Percentiles rank a stretch among this genome's conserved stretches.
Conservation (phyloP, 2,113 vertebrate species). For the Eleginops maclovinus region DNA sequence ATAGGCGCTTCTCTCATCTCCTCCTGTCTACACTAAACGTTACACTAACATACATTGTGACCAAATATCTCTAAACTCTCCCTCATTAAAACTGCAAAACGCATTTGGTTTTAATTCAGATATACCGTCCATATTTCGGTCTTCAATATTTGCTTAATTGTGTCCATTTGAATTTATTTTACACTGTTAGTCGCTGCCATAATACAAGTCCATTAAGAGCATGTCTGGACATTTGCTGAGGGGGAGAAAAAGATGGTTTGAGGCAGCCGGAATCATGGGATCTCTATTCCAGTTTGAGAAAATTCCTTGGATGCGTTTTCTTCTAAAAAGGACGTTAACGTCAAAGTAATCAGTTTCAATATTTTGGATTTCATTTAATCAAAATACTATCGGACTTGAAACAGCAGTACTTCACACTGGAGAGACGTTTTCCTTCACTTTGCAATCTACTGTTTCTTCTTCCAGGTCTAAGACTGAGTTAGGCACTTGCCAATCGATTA, state of each 20-base stretch:
- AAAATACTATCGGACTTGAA: constrained; percentile 39
- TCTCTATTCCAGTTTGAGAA: constrained; percentile 50
- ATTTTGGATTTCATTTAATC: constrained; percentile 59
- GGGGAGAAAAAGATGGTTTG: constrained; percentile 4
- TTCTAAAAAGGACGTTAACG: constrained; percentile 58
- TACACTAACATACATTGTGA: too few species aligned
- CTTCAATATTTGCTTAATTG: too few species aligned
- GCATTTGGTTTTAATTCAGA: too few species aligned
- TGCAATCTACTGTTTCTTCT: constrained; percentile 18
- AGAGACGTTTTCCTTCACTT: not conserved
- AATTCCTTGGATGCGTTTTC: constrained; percentile 62
- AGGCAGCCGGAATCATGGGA: constrained; percentile 10
- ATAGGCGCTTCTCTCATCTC: not conserved
- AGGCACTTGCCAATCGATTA: constrained; percentile 7
- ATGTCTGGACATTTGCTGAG: constrained; percentile 14
- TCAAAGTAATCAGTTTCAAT: constrained; percentile 53
- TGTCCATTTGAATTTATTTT: too few species aligned
- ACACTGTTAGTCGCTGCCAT: too few species aligned
- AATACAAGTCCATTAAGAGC: too few species aligned
- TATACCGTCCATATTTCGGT: too few species aligned
- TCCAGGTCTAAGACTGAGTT: not conserved
- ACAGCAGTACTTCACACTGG: constrained; percentile 29
- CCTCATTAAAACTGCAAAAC: too few species aligned
- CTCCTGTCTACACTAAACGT: too few species aligned
- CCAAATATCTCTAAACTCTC: too few species aligned